Base-by-base conservation (phyloP, 2,113 vertebrate species). In the Sebastes fasciatus region DNA sequence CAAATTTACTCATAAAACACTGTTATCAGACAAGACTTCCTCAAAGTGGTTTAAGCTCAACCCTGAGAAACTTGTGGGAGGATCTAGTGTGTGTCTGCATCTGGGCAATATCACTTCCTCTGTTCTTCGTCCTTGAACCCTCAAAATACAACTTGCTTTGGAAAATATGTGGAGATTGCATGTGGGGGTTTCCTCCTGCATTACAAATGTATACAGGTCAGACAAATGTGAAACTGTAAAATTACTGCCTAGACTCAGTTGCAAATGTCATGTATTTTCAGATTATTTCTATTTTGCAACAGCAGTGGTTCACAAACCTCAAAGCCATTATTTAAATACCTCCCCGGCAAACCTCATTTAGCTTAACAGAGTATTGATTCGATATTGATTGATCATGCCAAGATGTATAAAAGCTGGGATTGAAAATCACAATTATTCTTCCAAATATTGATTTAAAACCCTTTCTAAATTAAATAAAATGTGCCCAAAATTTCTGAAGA, bases 61-160 rank as follows among this genome's bases (percentile, higher is more conserved):
- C 17, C 16, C 6, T 62, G 71, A 57, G 61, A 83, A 71, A 67
- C 26, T 10, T 52, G n/a, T 64, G 26, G 72, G 48, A 43, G 43
- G 64, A 21, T 63, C 21, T 42, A 7, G 11, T 70, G 23, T n/a
- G 4, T 26, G 21, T 55, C 13, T 66, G 40, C 34, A 40, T 23
- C n/a, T 16, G 13, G n/a, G 1, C n/a, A 1, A 4, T 12, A 9
- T 4, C 0, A 34, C 63, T 82, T 62, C 61, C 45, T 71, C 65
- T 34, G n/a, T 48, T 46, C 16, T 23, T 7, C 52, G 26, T 23
- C 34, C 34, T 16, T 52, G 2, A 55, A 67, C 19, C 0, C 0
- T 16, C 23, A 34, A 13, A 45, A 19, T 10, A 2, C 8, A 6
- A 60, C 49, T n/a, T 49, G 9, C 17, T 62, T 10, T 45, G 40